Conservation (phyloP, 2,113 vertebrate species). For the Protomyctophum bolini region DNA sequence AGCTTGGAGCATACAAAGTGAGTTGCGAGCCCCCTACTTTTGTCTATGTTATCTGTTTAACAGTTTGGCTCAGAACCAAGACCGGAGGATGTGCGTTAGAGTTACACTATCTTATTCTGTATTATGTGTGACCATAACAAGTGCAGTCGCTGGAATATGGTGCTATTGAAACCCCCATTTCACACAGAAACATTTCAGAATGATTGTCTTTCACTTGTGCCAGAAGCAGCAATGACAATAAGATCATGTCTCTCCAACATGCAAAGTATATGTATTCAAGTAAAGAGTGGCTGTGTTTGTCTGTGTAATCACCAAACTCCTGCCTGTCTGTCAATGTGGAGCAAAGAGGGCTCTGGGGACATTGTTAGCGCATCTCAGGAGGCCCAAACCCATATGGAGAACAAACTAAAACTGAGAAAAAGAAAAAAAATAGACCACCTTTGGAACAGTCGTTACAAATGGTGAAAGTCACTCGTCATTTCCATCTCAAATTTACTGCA, state of each 20-base stretch:
- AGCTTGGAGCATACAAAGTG: too few relatives aligned
- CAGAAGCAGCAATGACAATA: too few relatives aligned
- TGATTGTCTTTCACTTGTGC: too few relatives aligned
- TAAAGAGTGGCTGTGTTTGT: slow-evolving; percentile 30
- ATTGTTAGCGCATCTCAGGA: slow-evolving; percentile 46
- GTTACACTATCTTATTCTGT: too few relatives aligned
- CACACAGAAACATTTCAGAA: too few relatives aligned
- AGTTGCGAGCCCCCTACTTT: too few relatives aligned
- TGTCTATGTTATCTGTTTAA: too few relatives aligned
- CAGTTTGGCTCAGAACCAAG: too few relatives aligned
- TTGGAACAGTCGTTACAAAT: slow-evolving; percentile 39
- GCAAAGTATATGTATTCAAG: slow-evolving; percentile 55
- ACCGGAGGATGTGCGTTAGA: too few relatives aligned
- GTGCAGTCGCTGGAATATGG: too few relatives aligned
- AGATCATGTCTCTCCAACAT: slow-evolving; percentile 15
- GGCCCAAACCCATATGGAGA: slow-evolving; percentile 50
- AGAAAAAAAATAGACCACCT: slow-evolving; percentile 6
- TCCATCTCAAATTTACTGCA: slow-evolving; percentile 35
- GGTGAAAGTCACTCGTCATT: slow-evolving; percentile 35
- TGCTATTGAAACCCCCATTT: too few relatives aligned
- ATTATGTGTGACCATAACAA: too few relatives aligned
- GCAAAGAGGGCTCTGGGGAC: slow-evolving; percentile 41
- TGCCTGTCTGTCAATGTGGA: slow-evolving; percentile 42
- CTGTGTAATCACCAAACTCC: slow-evolving; percentile 57
- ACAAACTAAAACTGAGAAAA: slow-evolving; percentile 12